These are phyloP conservation scores for Pelusios castaneus DNA, from an alignment of 2,113 vertebrate genomes.

Conservation along the genomic window DNA sequence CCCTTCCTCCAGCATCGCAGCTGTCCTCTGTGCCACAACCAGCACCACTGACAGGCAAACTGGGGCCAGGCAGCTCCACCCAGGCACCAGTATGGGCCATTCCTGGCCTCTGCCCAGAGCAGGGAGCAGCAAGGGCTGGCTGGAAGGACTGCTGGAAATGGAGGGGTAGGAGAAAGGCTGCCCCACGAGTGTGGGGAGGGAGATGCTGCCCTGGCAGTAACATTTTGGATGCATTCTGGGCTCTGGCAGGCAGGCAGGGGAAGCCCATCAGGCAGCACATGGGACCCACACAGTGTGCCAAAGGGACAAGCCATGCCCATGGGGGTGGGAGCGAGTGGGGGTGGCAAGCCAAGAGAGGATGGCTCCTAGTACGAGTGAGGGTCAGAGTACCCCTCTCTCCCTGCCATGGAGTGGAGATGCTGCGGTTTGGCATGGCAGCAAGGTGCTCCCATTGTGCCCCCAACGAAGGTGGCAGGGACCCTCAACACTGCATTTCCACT, in stretches of 20 bases:
- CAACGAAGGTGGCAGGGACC: rapidly evolving
- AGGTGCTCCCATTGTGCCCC: not conserved
- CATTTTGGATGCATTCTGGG: not conserved
- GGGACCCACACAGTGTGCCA: not conserved
- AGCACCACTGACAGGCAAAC: not conserved
- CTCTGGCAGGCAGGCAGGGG: not conserved
- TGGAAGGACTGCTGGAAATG: too few relatives aligned
- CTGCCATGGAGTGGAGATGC: not conserved
- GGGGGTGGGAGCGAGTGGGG: not conserved
- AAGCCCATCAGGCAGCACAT: too few relatives aligned
- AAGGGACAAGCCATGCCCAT: not conserved
- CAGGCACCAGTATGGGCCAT: too few relatives aligned
- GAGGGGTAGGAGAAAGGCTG: not conserved
- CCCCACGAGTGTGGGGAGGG: not conserved
- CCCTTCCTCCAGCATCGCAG: not conserved
- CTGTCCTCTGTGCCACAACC: not conserved
- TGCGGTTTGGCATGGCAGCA: not conserved
- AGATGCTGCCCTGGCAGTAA: not conserved
- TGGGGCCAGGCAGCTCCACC: not conserved
- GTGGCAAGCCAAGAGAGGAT: not conserved
- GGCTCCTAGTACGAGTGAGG: not conserved
- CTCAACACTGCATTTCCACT: not conserved
- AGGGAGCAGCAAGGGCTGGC: not conserved
- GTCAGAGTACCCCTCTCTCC: not conserved
- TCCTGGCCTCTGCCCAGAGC: not conserved